Conservation (phyloP, 2,888 invertebrate genomes). For the Urechis unicinctus region DNA sequence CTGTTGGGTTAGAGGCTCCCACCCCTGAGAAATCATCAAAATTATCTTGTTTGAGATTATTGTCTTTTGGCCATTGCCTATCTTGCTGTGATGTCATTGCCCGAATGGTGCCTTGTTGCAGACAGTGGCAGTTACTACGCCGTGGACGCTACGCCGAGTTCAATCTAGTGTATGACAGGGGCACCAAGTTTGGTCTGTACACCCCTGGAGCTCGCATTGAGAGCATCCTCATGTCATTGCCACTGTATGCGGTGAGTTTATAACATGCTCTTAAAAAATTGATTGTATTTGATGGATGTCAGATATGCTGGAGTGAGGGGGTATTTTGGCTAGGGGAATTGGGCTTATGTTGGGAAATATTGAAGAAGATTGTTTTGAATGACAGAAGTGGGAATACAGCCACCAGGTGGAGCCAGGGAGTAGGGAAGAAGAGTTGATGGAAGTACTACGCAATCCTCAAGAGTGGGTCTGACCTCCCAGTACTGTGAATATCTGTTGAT, state of each 20-base stretch:
- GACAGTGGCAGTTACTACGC: constrained; percentile 79
- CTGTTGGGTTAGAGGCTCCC: too few species aligned
- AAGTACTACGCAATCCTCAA: constrained; percentile 75
- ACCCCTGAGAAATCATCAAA: too few species aligned
- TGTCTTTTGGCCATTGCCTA: too few species aligned
- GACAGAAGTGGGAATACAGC: constrained; percentile 84
- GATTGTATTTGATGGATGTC: background rate
- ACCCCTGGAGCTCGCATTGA: constrained; percentile 93
- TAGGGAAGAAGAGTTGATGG: constrained; percentile 68
- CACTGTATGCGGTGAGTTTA: constrained; percentile 73
- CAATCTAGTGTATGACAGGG: constrained; percentile 93
- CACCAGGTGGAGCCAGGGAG: constrained; percentile 66
- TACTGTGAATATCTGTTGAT: too few species aligned
- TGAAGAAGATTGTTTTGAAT: too few species aligned
- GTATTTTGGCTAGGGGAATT: too few species aligned
- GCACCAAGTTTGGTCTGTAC: constrained; percentile 94
- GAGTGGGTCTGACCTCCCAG: constrained; percentile 83
- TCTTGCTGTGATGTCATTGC: too few species aligned
- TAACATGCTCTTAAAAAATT: too few species aligned
- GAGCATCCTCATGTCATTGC: constrained; percentile 94
- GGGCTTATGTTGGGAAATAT: background rate
- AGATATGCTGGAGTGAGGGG: too few species aligned
- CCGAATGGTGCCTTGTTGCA: too few species aligned
- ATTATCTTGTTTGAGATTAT: too few species aligned
- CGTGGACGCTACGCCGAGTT: constrained; percentile 92